Conservation (phyloP, 2,888 invertebrate species). For the Noctua janthina region DNA sequence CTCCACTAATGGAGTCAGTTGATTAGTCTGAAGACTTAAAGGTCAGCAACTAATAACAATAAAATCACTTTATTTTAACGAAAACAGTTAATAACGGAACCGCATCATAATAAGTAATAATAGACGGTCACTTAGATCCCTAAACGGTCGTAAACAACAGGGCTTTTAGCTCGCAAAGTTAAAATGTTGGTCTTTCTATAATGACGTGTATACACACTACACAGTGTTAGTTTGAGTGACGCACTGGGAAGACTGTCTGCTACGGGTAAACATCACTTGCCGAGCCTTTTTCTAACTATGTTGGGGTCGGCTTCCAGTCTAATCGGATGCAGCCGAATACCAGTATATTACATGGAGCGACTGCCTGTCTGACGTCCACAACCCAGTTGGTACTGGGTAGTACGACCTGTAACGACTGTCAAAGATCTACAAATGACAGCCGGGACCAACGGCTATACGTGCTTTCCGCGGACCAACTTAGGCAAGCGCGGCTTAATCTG, state of each 20-base stretch:
- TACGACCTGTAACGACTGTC: too few species aligned
- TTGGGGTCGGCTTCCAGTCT: too few species aligned
- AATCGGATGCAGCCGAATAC: too few species aligned
- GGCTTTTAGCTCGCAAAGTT: conserved; percentile 23
- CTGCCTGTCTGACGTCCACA: too few species aligned
- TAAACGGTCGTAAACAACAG: conserved; percentile 16
- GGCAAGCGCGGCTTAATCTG: too few species aligned
- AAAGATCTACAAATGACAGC: too few species aligned
- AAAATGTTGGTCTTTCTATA: conserved; percentile 1
- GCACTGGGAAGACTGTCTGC: not conserved
- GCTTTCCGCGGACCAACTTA: too few species aligned
- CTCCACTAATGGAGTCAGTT: not conserved
- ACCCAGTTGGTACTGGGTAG: too few species aligned
- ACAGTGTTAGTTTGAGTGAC: not conserved
- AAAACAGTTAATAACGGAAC: not conserved
- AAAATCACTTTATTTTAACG: not conserved
- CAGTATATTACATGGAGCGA: too few species aligned
- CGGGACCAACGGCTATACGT: too few species aligned
- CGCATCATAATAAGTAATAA: not conserved
- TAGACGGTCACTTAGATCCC: not conserved
- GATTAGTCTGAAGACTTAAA: too few species aligned
- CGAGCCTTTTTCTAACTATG: too few species aligned
- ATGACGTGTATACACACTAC: not conserved
- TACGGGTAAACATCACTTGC: not conserved
- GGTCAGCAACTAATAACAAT: not conserved